Evolutionary conservation across 2,888 invertebrate species (phyloP), one percentile per base, ranked within the genome.

Genomic region (Ormyrus thymus): DNA sequence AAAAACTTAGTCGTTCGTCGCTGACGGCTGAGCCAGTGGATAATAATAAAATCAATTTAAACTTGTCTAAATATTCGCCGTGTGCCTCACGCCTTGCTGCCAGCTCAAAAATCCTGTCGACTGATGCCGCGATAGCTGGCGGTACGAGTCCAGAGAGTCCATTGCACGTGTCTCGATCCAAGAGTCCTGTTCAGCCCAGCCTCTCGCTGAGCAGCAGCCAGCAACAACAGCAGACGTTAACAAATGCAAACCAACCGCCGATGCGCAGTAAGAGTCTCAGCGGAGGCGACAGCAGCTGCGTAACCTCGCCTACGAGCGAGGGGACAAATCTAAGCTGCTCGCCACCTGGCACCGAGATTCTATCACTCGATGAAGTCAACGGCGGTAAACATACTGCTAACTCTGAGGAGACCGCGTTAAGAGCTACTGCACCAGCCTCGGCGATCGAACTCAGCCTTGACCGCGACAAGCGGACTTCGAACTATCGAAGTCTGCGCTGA

Each of bases 51-150:
- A 86, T 87, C 55, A 85, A 85, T 29, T 83, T 88, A 46, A 89
- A 88, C 72, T 64, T 89, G 71, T 88, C 89, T n/a, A 89, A 89
- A 81, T 89, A 89, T 78, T 90, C 90, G 45, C 89, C 90, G 0
- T 89, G 89, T 75, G 89, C 90, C 6, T 89, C 89, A 73, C 84
- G 90, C 46, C 82, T 90, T 10, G 89, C 89, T 0, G 89, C 90
- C 0, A 87, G 89, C 73, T 89, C 90, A 8, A 89, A 89, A 76
- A 89, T 89, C 65, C 82, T 90, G 2, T 86, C 88, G 4, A 86
- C 82, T 53, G 88, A 88, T 75, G 75, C 65, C 46, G 29, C 8
- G 1, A 10, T 10, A 4, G 46, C 45, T 5, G n/a, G 51, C 0
- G 74, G 15, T 6, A 65, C 55, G 5, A 86, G 85, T 77, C 88